phyloP scores from a whole-genome alignment of 2,797 vertebrate species.

The Gymnoscopelus microlampas region DNA sequence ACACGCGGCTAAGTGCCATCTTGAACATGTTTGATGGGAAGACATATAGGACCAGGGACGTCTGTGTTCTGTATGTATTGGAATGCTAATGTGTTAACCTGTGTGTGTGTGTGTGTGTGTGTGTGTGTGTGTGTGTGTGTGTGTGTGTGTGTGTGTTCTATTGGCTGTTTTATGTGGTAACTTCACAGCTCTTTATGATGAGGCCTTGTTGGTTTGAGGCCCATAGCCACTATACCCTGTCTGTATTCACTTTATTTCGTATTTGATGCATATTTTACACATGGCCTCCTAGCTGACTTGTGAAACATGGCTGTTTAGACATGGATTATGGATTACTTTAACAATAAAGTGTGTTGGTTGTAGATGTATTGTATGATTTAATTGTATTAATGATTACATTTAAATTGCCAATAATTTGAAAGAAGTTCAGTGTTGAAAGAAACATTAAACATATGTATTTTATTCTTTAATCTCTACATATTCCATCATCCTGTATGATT shows the following conservation, averaged over 20 bases:
- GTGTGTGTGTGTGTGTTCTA: constrained; percentile 48
- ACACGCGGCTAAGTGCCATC: constrained; percentile 71
- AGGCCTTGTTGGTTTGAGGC: constrained; percentile 62
- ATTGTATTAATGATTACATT: too few species aligned
- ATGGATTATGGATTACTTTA: background rate
- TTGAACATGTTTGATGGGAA: constrained; percentile 68
- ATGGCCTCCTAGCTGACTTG: constrained; percentile 80
- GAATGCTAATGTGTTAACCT: constrained; percentile 68
- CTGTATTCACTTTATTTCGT: constrained; percentile 63
- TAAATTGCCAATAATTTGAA: too few species aligned
- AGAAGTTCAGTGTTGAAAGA: background rate
- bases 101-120: constrained; percentile 53
- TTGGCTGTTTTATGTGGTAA: constrained; percentile 65
- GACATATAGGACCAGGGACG: constrained; percentile 46
- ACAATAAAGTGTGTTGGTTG: constrained; percentile 6
- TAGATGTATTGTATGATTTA: too few species aligned
- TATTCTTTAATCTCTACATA: background rate
- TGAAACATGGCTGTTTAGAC: constrained; percentile 36
- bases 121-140: constrained; percentile 40
- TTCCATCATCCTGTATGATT: constrained; percentile 25
- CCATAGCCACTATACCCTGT: constrained; percentile 65
- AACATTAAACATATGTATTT: background rate
- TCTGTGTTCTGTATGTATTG: constrained; percentile 47
- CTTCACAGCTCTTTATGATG: constrained; percentile 48
- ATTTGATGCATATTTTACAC: constrained; percentile 84